Conservation (phyloP, 2,113 vertebrate genomes). For the Triplophysa dalaica region DNA sequence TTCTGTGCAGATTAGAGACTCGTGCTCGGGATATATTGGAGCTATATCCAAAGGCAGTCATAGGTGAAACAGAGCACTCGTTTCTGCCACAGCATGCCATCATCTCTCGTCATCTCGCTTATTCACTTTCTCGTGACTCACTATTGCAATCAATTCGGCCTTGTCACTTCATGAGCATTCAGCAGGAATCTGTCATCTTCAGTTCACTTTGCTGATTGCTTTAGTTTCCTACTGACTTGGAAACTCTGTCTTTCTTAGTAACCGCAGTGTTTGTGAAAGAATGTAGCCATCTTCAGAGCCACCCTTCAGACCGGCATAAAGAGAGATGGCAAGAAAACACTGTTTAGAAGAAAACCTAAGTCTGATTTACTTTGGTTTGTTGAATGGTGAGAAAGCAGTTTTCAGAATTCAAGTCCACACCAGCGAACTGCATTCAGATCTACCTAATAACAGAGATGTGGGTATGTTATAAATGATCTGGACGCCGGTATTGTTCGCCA, state of each 20-base stretch:
- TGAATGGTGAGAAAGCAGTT: neutral
- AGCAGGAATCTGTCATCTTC: no score
- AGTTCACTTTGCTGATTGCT: neutral
- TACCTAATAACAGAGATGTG: no score
- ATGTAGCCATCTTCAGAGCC: neutral
- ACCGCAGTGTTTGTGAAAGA: neutral
- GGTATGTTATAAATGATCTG: no score
- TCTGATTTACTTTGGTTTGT: neutral
- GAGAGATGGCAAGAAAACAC: neutral
- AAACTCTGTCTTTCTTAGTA: neutral
- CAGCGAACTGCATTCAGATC: neutral
- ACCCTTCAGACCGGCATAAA: neutral
- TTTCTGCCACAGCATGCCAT: neutral
- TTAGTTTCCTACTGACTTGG: neutral
- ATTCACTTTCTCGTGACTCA: neutral
- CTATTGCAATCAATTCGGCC: conserved; percentile 9
- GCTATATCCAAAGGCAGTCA: conserved; percentile 32
- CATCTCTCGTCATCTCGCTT: neutral
- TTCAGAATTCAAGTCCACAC: neutral
- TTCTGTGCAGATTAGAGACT: neutral
- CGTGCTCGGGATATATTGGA: conserved; percentile 11
- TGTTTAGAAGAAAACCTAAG: neutral
- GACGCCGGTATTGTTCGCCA: no score
- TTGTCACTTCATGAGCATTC: conserved; percentile 17
- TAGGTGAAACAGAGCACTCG: conserved; percentile 37